Percentiles rank a stretch among this genome's conserved stretches.
Conservation (phyloP, 2,113 vertebrate species). For the Phoxinus phoxinus region DNA sequence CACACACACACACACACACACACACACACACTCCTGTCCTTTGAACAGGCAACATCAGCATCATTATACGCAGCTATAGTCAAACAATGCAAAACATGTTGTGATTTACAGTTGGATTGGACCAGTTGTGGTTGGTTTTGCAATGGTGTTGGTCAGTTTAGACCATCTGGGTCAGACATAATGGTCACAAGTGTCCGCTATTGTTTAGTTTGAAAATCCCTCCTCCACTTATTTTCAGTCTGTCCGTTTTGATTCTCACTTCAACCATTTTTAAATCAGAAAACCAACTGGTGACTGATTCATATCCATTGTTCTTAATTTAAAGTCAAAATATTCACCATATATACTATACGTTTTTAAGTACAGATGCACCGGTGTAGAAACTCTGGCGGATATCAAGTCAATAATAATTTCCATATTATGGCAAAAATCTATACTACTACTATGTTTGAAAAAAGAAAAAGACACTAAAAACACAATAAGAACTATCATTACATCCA, state of each 20-base stretch:
- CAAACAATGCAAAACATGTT: not conserved
- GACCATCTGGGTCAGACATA: not conserved
- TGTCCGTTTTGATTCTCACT: not conserved
- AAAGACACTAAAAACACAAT: not conserved
- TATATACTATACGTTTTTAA: not conserved
- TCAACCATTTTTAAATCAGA: not conserved
- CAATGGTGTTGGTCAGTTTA: not conserved
- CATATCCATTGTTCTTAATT: not conserved
- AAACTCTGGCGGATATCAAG: not conserved
- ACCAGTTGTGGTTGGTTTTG: not conserved
- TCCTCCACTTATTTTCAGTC: not conserved
- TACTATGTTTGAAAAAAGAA: not conserved
- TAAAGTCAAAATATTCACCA: not conserved
- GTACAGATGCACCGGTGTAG: not conserved
- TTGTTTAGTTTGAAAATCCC: not conserved
- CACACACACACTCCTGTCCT: not conserved
- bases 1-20: not conserved
- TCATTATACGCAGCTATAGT: not conserved
- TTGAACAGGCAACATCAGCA: constrained; percentile 5
- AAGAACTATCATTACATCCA: not conserved
- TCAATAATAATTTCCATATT: not conserved
- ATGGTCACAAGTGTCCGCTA: not conserved
- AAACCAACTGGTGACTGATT: not conserved
- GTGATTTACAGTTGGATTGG: not conserved
- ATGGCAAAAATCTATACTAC: not conserved